Evolutionary conservation across 1,140 invertebrate genomes (phyloP), one percentile per base, ranked within the genome.

Genomic region (Drosophila dunni): DNA sequence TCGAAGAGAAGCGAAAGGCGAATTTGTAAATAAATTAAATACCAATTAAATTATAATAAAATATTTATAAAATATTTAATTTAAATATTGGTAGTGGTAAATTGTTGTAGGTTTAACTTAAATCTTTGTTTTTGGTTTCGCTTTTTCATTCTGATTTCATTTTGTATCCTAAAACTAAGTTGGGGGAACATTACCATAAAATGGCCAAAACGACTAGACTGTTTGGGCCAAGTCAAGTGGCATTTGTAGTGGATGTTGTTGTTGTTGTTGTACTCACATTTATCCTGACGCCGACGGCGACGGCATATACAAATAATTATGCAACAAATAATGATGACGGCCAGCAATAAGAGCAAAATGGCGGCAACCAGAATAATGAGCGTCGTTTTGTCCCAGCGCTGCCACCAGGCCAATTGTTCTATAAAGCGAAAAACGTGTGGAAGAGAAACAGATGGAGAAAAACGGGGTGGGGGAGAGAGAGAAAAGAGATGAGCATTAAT

Each of bases 221-320:
- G 51, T 36, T 69, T 54, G 45, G 45, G 45, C 40, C 40, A 46
- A 20, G 15, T 46, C 17, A 10, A 20, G 11, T 61, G 50, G 24
- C 57, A 56, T 60, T 86, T 54, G 40, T 36, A 17, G 56, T 60
- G 45, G 53, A 44, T 51, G 53, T 60, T 53, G 53, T 50, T 51
- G 51, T 64, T 36, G 33, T 70, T 60, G 42, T 70, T 65, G 66
- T 86, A 97, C 96, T 97, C 94, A 97, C 97, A 97, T 95, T 97
- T 97, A 86, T 96, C 96, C 79, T 95, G 95, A 60, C 95, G 95
- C 74, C 96, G 94, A 92, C 96, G 96, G 62, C 96, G 94, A 67
- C 96, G 93, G 92, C 96, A 97, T 69, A 97, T 94, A 82, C 97
- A 94, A 83, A 96, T 96, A 83, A 98, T 96, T 76, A 96, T 95